phyloP scores from a whole-genome alignment of 1,140 invertebrate genomes.

The Phymastichus coffea region DNA sequence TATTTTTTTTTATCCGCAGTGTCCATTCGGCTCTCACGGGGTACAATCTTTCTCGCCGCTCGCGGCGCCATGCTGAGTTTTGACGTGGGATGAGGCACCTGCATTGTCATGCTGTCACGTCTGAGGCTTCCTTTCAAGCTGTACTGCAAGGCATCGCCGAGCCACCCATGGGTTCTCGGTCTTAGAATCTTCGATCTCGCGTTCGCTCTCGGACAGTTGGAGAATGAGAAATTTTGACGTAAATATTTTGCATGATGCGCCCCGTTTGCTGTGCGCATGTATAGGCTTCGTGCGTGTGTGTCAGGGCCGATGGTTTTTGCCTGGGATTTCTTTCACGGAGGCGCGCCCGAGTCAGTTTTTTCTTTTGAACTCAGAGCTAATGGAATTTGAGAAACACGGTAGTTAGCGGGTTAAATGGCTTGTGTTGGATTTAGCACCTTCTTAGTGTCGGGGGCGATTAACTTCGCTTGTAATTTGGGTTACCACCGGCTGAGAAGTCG shows the following conservation, averaged over 20 bases:
- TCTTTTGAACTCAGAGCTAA: background rate
- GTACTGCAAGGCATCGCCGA: conserved; percentile 30
- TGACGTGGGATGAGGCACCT: conserved; percentile 56
- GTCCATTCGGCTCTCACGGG: too few relatives aligned
- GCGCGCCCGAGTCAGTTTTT: background rate
- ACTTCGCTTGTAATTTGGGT: background rate
- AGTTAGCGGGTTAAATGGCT: background rate
- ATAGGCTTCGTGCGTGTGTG: background rate
- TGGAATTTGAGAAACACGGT: background rate
- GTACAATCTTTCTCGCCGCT: too few relatives aligned
- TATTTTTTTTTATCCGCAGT: too few relatives aligned
- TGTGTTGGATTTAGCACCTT: conserved; percentile 5
- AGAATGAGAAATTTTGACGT: conserved; percentile 19
- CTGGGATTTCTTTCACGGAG: background rate
- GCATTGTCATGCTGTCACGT: conserved; percentile 54
- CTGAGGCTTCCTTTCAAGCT: conserved; percentile 21
- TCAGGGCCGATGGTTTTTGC: background rate
- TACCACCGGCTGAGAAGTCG: too few relatives aligned
- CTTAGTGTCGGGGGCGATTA: conserved; percentile 4
- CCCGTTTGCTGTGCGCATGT: conserved; percentile 9
- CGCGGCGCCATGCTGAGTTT: conserved; percentile 55
- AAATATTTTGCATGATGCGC: conserved; percentile 26
- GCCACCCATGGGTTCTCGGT: conserved; percentile 30
- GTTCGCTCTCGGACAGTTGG: background rate
- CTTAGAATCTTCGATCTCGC: conserved; percentile 18